phyloP scores from a whole-genome alignment of 2,888 invertebrate genomes.

The Lapara coniferarum region DNA sequence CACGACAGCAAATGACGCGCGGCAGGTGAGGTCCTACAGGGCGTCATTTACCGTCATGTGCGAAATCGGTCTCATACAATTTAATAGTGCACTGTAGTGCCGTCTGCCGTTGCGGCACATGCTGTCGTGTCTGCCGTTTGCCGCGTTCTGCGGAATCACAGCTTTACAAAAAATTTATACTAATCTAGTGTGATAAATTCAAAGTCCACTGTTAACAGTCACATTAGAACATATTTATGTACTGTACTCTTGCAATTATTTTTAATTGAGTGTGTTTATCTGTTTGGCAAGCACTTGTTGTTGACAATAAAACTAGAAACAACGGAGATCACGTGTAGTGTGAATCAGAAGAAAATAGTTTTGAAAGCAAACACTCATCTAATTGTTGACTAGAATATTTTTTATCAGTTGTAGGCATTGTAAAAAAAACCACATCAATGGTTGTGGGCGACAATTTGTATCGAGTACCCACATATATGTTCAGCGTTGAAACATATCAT shows the following conservation, averaged over 20 bases:
- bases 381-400: conserved; percentile 17
- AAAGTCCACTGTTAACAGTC: background rate
- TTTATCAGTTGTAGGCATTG: no score
- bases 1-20: no score
- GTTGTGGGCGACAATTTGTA: background rate
- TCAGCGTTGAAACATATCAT: no score
- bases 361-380: background rate
- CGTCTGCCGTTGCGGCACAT: no score
- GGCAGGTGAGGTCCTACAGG: no score
- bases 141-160: no score
- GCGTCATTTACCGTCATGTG: no score
- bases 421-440: no score
- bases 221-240: background rate
- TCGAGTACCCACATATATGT: no score
- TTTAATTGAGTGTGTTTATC: background rate
- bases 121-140: no score
- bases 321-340: background rate
- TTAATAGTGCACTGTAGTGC: no score
- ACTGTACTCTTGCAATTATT: conserved; percentile 5
- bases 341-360: background rate
- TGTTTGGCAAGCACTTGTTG: conserved; percentile 6
- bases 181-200: background rate
- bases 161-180: background rate
- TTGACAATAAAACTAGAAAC: background rate
- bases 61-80: no score